A percentile compares a stretch with the other conserved stretches of the same genome.
These are phyloP conservation scores for Ptiloglossa arizonensis DNA, from an alignment of 1,140 invertebrate genomes.

Conservation along the genomic window DNA sequence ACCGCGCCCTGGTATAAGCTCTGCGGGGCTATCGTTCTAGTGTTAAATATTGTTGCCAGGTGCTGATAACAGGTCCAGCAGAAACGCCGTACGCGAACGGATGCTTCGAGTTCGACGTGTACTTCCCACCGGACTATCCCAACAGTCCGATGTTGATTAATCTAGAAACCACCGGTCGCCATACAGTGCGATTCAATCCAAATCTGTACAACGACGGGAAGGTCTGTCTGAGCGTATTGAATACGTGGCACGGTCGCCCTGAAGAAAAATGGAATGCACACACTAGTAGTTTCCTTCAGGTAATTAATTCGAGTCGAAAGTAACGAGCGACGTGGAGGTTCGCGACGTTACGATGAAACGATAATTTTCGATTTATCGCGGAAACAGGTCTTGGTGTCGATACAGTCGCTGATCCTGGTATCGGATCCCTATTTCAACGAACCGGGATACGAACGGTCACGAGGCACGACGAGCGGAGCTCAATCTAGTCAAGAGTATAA, in stretches of 20 bases:
- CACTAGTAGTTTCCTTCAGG: conserved; percentile 97
- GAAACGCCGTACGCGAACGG: conserved; percentile 95
- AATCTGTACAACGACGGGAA: conserved; percentile 99
- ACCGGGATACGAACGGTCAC: conserved; percentile 96
- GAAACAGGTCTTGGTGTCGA: conserved; percentile 93
- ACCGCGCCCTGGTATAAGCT: too few species aligned
- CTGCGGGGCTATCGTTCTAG: background rate
- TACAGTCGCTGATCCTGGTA: conserved; percentile 97
- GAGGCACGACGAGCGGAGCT: conserved; percentile 93
- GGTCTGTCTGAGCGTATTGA: conserved; percentile 97
- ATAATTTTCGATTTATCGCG: background rate
- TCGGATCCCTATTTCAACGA: conserved; percentile 99
- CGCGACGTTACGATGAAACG: too few species aligned
- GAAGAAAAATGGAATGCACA: conserved; percentile 99
- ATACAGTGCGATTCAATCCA: conserved; percentile 97
- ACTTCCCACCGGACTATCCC: conserved; percentile 94
- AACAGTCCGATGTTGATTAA: conserved; percentile 92
- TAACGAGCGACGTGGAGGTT: background rate
- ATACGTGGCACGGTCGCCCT: conserved; percentile 99
- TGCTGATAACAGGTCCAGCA: conserved; percentile 94
- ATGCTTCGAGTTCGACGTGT: conserved; percentile 95
- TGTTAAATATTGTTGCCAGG: conserved; percentile 81
- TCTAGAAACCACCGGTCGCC: conserved; percentile 96
- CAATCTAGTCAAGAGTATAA: conserved; percentile 96
- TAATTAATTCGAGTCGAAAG: conserved; percentile 70